Conservation (phyloP, 2,113 vertebrate species). For the Mormoops blainvillei region DNA sequence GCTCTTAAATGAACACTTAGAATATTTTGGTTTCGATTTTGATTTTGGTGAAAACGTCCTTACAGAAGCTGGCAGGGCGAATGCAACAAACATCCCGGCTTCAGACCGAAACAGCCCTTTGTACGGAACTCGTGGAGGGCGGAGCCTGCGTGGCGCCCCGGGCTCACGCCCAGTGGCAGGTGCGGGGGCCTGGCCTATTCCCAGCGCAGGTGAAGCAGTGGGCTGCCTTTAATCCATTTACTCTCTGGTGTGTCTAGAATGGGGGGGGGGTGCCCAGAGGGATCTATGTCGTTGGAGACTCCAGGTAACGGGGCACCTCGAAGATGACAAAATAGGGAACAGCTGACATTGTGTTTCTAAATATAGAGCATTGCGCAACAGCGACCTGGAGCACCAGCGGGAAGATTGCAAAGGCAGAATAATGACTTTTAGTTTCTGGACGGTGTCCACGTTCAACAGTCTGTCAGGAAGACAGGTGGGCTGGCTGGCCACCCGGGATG, state of each 20-base stretch:
- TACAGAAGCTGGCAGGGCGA: neutral
- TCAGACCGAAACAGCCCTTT: neutral
- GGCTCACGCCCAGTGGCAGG: too few species aligned
- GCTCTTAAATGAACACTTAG: neutral
- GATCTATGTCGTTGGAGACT: neutral
- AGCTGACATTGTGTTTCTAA: conserved; percentile 58
- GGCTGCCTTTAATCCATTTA: neutral
- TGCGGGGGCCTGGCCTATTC: too few species aligned
- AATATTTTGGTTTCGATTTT: conserved; percentile 28
- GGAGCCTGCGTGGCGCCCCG: neutral
- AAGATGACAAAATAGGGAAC: conserved; percentile 20
- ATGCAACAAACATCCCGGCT: neutral
- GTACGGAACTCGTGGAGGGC: neutral
- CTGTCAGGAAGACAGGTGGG: conserved; percentile 54
- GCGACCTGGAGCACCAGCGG: neutral
- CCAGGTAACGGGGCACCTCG: neutral
- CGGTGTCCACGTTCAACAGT: conserved; percentile 34
- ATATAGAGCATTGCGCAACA: neutral
- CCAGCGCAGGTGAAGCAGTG: neutral
- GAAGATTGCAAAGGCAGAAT: neutral
- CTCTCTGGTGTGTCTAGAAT: neutral
- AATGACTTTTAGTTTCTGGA: conserved; percentile 39
- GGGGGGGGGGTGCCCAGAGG: neutral
- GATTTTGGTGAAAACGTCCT: neutral
- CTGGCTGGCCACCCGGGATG: neutral